These are phyloP conservation scores for Eulithis prunata DNA, from an alignment of 2,888 invertebrate genomes.

Conservation along the genomic window DNA sequence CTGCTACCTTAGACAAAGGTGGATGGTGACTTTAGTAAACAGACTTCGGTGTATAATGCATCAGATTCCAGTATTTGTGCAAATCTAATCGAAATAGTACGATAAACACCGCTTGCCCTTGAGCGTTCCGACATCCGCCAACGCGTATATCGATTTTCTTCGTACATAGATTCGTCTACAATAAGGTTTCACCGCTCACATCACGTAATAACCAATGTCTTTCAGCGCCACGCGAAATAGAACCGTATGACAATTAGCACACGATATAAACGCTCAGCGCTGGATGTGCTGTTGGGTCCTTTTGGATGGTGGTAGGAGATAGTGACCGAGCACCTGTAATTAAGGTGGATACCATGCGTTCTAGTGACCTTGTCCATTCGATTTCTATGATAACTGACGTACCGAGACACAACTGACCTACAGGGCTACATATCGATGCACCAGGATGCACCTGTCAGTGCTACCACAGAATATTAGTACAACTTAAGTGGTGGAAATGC, in stretches of 20 bases:
- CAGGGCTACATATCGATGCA: conserved; percentile 2
- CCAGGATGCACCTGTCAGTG: no score
- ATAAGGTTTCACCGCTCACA: conserved; percentile 74
- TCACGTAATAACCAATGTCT: conserved; percentile 39
- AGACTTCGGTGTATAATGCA: conserved; percentile 5
- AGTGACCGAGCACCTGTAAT: conserved; percentile 61
- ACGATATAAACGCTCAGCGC: conserved; percentile 9
- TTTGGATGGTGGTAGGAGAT: conserved; percentile 43
- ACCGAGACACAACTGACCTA: conserved; percentile 15
- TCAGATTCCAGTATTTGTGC: conserved; percentile 30
- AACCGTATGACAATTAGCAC: conserved; percentile 41
- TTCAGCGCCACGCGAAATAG: conserved; percentile 39
- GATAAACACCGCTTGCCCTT: conserved; percentile 65
- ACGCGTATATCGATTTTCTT: conserved; percentile 77
- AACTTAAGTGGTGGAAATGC: no score
- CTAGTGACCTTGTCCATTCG: conserved; percentile 64
- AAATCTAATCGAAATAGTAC: conserved; percentile 50
- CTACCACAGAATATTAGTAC: no score
- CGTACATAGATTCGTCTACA: conserved; percentile 74
- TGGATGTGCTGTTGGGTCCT: conserved; percentile 40
- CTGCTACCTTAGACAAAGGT: neutral
- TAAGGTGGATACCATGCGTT: conserved; percentile 47
- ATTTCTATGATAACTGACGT: conserved; percentile 42
- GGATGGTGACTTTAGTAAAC: neutral
- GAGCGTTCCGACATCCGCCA: conserved; percentile 67